Base-by-base conservation (phyloP, 2,888 invertebrate genomes). In the Erebia aethiops region DNA sequence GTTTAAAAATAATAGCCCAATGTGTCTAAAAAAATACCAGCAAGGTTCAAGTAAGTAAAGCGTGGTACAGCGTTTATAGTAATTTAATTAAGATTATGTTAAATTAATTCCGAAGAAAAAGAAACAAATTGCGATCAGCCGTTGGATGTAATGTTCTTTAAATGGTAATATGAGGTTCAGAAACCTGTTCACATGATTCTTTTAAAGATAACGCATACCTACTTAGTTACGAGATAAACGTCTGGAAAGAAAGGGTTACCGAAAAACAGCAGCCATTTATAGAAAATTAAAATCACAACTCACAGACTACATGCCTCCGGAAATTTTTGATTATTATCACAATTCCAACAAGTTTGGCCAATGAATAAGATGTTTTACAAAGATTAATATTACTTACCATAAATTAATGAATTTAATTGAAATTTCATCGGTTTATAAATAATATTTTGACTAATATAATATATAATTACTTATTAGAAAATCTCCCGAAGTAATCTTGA, bases 201-300 rank as follows among this genome's bases (percentile, higher is more conserved):
- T 62, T 49, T 56, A 21, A 67, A 69, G 73, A 72, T 75, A 72
- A 72, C 62, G 65, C 71, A 69, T 71, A 72, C 71, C 67, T 72
- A 75, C 71, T 69, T 72, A 75, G 71, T 74, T 74, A 75, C 71
- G 69, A 71, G 67, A 70, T 74, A 71, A 71, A 67, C 26, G 46
- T 67, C 68, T 64, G 68, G 54, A 71, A 73, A 67, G 63, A 57
- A 69, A 71, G 73, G 49, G 57, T 58, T 70, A 70, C 71, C 68
- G 52, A 66, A 46, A 61, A 54, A 51, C 64, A 13, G 58, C 62
- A 57, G 18, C 57, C 67, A 46, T 62, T 60, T 72, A 69, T 67
- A 57, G 56, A 51, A 61, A 66, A 62, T 60, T 56, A 56, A 62
- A 68, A 54, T 51, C 57, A 11, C 57, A 58, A 57, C 35, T 16